These are phyloP conservation scores for Adoxophyes honmai DNA, from an alignment of 1,140 invertebrate species.

Conservation along the genomic window DNA sequence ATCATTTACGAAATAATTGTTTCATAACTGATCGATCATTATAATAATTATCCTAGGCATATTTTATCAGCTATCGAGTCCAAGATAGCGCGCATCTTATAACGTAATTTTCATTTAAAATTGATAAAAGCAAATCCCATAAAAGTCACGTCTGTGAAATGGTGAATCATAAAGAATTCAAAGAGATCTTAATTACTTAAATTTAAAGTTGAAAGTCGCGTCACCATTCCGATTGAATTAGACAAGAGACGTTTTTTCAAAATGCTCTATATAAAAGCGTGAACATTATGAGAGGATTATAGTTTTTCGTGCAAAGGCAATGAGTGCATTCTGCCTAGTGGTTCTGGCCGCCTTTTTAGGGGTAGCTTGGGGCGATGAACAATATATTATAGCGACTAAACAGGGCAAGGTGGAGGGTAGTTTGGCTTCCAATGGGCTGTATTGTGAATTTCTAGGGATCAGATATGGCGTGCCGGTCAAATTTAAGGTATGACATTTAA, in stretches of 20 bases:
- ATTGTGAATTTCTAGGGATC: slow-evolving; percentile 60
- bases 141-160: no score
- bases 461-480: slow-evolving; percentile 52
- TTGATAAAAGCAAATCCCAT: background rate
- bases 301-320: slow-evolving; percentile 24
- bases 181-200: background rate
- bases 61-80: background rate
- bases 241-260: slow-evolving; percentile 5
- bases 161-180: background rate
- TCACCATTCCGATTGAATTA: background rate
- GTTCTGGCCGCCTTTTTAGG: slow-evolving; percentile 30
- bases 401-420: slow-evolving; percentile 58
- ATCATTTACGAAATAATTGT: no score
- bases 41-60: background rate
- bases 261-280: slow-evolving; percentile 19
- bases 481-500: slow-evolving; percentile 37
- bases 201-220: background rate
- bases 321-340: slow-evolving; percentile 19
- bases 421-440: slow-evolving; percentile 41
- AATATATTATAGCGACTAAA: slow-evolving; percentile 46
- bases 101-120: slow-evolving; percentile 1
- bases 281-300: slow-evolving; percentile 18
- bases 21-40: no score
- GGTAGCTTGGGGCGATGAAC: slow-evolving; percentile 28
- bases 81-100: background rate